These are phyloP conservation scores for Manacus vitellinus DNA, from an alignment of 2,113 vertebrate species.

Conservation along the genomic window DNA sequence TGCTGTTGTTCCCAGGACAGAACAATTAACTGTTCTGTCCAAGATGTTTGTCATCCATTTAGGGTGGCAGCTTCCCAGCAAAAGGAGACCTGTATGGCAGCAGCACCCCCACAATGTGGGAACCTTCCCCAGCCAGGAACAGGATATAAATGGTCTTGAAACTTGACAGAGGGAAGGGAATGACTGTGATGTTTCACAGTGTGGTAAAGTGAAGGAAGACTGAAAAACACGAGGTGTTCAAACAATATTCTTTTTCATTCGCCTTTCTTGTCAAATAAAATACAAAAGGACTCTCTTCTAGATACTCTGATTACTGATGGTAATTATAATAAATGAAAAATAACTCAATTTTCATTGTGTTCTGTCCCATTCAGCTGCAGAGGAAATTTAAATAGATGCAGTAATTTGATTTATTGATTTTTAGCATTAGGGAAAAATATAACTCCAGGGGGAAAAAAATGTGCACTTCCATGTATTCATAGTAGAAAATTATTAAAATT, in stretches of 20 bases:
- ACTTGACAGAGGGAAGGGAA: neutral
- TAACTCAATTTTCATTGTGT: fast-evolving
- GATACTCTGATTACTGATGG: neutral
- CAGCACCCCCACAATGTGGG: neutral
- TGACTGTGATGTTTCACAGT: neutral
- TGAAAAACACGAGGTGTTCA: neutral
- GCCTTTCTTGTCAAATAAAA: neutral
- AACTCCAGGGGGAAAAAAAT: neutral
- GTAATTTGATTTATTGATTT: neutral
- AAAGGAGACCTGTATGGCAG: neutral
- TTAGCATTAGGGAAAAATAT: neutral
- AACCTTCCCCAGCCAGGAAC: neutral
- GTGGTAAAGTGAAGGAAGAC: neutral
- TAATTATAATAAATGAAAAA: neutral
- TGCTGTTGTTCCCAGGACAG: neutral
- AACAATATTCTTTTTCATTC: neutral
- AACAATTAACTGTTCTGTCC: neutral
- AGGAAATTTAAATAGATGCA: neutral
- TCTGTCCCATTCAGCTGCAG: neutral
- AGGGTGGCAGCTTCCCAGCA: neutral
- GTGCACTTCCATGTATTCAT: neutral
- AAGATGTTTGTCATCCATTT: neutral
- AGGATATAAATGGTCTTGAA: neutral
- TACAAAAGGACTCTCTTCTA: neutral
- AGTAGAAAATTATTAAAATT: neutral